Conservation (phyloP, 2,888 invertebrate genomes). For the Aporophyla lueneburgensis region DNA sequence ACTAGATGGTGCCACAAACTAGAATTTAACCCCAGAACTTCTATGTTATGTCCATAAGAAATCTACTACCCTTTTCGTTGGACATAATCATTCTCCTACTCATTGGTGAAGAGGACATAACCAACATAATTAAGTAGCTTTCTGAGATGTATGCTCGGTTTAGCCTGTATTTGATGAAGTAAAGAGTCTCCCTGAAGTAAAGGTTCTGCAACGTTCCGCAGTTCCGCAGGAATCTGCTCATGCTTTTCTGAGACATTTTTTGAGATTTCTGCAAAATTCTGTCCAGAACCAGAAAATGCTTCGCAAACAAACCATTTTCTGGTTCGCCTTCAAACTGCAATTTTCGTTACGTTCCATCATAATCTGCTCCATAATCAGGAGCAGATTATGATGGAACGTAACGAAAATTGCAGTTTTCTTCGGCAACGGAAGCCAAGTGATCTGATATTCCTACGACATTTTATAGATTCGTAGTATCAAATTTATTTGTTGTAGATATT, state of each 20-base stretch:
- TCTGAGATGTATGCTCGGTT: background rate
- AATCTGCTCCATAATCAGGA: background rate
- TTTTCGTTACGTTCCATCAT: background rate
- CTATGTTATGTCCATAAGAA: background rate
- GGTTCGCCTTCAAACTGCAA: background rate
- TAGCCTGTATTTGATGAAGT: background rate
- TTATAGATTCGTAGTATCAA: background rate
- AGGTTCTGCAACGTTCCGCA: background rate
- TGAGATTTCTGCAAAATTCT: background rate
- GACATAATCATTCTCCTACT: background rate
- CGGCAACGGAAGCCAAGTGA: background rate
- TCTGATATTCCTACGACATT: background rate
- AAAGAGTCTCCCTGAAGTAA: background rate
- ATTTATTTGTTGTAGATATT: background rate
- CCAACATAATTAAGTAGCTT: background rate
- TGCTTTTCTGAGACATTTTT: background rate
- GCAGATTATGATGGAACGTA: no score
- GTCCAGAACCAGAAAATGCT: no score
- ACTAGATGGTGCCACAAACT: no score
- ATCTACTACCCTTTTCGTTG: background rate
- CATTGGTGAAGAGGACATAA: background rate
- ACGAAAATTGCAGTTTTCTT: no score
- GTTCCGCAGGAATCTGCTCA: background rate
- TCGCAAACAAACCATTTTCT: background rate
- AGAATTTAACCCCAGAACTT: background rate